phyloP scores from a whole-genome alignment of 2,797 vertebrate species.

The Meda fulgida region DNA sequence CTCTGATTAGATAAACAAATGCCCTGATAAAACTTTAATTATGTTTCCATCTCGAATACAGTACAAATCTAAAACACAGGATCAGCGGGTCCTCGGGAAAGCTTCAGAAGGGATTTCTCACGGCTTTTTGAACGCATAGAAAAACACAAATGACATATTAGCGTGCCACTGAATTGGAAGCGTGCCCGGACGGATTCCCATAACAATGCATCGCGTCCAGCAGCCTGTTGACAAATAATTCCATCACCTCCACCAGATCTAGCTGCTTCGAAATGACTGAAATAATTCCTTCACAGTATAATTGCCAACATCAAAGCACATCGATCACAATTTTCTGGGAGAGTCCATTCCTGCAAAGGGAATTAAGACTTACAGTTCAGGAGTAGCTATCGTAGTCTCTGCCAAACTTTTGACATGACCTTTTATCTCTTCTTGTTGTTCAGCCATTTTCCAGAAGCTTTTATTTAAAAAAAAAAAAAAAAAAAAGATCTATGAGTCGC shows the following conservation, averaged over 20 bases:
- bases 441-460: slow-evolving; percentile 49
- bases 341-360: slow-evolving; percentile 21
- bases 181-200: slow-evolving; percentile 21
- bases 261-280: slow-evolving; percentile 30
- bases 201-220: slow-evolving; percentile 13
- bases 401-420: slow-evolving; percentile 42
- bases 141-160: slow-evolving; percentile 35
- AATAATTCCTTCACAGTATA: slow-evolving; percentile 43
- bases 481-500: slow-evolving; percentile 43
- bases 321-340: slow-evolving; percentile 37
- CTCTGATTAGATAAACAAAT: slow-evolving; percentile 60
- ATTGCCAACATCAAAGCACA: slow-evolving; percentile 33
- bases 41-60: slow-evolving; percentile 34
- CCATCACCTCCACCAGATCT: slow-evolving; percentile 31
- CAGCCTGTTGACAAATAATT: slow-evolving; percentile 23
- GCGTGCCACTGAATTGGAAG: slow-evolving; percentile 32
- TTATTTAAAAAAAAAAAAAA: slow-evolving; percentile 41
- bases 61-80: slow-evolving; percentile 33
- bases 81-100: not conserved
- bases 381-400: slow-evolving; percentile 21
- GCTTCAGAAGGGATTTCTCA: not conserved
- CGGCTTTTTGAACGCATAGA: slow-evolving; percentile 28
- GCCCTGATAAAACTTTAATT: slow-evolving; percentile 53
- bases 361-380: slow-evolving; percentile 46
- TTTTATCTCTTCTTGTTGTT: slow-evolving; percentile 49